Conservation (phyloP, 2,113 vertebrate species). For the Illadopsis cleaveri region DNA sequence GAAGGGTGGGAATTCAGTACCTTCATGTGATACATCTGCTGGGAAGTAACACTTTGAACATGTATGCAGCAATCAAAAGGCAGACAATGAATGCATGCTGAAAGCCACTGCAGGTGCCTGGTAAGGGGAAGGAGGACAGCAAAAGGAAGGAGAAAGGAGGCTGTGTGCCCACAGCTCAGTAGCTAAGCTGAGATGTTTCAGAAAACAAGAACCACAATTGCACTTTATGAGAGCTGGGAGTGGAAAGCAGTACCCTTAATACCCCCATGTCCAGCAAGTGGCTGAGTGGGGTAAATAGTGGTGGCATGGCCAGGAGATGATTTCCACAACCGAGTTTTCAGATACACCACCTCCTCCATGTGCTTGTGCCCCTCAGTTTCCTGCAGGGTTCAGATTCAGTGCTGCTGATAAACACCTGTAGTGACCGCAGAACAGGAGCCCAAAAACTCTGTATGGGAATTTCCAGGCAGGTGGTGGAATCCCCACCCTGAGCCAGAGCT, state of each 20-base stretch:
- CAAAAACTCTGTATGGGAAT: accelerated
- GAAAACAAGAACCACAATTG: background rate
- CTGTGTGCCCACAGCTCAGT: background rate
- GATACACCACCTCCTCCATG: accelerated
- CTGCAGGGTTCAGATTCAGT: background rate
- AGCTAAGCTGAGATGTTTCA: background rate
- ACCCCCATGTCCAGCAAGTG: accelerated
- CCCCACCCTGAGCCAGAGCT: accelerated
- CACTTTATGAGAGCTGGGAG: background rate
- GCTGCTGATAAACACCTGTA: accelerated
- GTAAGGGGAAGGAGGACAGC: background rate
- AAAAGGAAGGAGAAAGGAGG: background rate
- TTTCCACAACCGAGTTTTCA: accelerated
- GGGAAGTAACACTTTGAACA: background rate
- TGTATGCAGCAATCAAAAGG: background rate
- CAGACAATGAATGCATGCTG: background rate
- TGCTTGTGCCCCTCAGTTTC: background rate
- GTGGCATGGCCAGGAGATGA: background rate
- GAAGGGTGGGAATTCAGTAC: background rate
- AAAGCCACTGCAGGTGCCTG: background rate
- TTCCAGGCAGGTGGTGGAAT: background rate
- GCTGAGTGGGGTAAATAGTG: background rate
- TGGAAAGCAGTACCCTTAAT: background rate
- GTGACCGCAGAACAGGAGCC: background rate
- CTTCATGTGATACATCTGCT: background rate